Evolutionary conservation across 2,888 invertebrate genomes (phyloP), one percentile per base, ranked within the genome.

Genomic region (Coelopa pilipes): DNA sequence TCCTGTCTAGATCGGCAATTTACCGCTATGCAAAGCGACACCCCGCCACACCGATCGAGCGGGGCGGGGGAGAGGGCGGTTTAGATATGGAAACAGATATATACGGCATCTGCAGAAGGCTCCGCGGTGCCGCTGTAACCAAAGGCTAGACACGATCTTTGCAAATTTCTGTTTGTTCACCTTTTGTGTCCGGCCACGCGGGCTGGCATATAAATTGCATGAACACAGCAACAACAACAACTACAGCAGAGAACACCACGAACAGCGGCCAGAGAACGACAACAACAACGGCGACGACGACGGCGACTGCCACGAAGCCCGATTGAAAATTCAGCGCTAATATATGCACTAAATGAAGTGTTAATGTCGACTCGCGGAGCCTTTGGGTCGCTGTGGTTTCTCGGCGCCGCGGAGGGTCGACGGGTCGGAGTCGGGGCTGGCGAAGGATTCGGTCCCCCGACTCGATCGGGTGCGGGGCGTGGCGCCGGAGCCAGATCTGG

Each of bases 71-170:
- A 34, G 34, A 34, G 2, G 7, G 34, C 2, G 34, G 2, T 2
- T 4, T 34, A 59, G 21, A 59, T 1, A 19, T 12, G 13, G n/a
- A 34, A 7, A 34, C 4, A 34, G 2, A 34, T 34, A 4, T 34
- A 34, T 34, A 34, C 34, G 2, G 7, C 2, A 34, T 34, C 34
- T 34, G 7, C 7, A 34, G 34, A 34, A 34, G 34, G 34, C 34
- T 17, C 17, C 47, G 45, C 9, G 17, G 15, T 66, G 50, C 15
- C 19, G 19, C 10, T 50, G 21, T 50, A 66, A 19, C 70, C 60
- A 70, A 46, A 60, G 70, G 70, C 70, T 49, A 70, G 60, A 70
- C 70, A 70, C 70, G 70, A 70, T 70, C 60, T 70, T 49, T 19
- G 57, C 57, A 46, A 70, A 59, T 49, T 70, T 47, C 47, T 65